phyloP scores from a whole-genome alignment of 2,113 vertebrate genomes.

The Coreoperca whiteheadi region DNA sequence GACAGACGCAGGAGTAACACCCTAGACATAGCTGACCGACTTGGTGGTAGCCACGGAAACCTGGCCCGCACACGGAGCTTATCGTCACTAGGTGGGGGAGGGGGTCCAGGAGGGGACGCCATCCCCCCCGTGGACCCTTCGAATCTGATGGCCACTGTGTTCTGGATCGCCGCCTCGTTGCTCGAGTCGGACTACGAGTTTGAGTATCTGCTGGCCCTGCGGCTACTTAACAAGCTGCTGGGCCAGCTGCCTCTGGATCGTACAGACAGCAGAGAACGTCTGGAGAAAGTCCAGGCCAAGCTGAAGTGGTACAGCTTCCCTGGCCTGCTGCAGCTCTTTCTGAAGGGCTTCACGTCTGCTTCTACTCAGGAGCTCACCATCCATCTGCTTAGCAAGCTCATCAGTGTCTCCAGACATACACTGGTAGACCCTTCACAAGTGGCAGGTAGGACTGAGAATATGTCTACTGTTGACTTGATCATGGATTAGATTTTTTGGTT shows the following conservation, averaged over 20 bases:
- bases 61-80: slow-evolving; percentile 96
- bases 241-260: slow-evolving; percentile 95
- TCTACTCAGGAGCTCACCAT: slow-evolving; percentile 98
- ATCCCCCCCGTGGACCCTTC: slow-evolving; percentile 92
- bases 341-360: slow-evolving; percentile 98
- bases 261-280: slow-evolving; percentile 92
- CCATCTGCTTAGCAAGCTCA: slow-evolving; percentile 97
- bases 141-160: slow-evolving; percentile 96
- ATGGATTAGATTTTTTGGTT: neutral
- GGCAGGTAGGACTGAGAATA: slow-evolving; percentile 85
- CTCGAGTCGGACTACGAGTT: slow-evolving; percentile 99
- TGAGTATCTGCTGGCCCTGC: slow-evolving; percentile 96
- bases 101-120: slow-evolving; percentile 71
- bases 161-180: slow-evolving; percentile 96
- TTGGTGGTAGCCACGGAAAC: slow-evolving; percentile 90
- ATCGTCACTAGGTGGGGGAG: slow-evolving; percentile 91
- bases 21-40: slow-evolving; percentile 92
- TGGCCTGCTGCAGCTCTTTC: slow-evolving; percentile 96
- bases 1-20: slow-evolving; percentile 96
- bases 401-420: slow-evolving; percentile 91
- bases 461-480: neutral
- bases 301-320: slow-evolving; percentile 97
- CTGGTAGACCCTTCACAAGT: slow-evolving; percentile 94
- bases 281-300: slow-evolving; percentile 93
- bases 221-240: slow-evolving; percentile 95